Base-by-base conservation (phyloP, 2,888 invertebrate genomes). In the Platynereis dumerilii region DNA sequence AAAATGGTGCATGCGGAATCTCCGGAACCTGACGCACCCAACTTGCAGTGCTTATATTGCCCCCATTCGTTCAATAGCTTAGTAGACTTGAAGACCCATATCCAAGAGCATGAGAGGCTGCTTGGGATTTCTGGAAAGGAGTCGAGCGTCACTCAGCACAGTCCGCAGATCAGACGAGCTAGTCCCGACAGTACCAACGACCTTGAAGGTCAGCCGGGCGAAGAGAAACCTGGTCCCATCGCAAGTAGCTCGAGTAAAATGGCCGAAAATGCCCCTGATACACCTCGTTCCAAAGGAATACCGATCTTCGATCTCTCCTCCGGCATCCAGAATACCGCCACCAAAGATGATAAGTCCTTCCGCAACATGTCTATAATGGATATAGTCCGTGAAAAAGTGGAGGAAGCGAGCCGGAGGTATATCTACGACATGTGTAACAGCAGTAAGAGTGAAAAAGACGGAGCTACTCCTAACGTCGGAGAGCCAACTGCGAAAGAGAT, bases 121-220 rank as follows among this genome's bases (percentile, higher is more conserved):
- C 61, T 52, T 2, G 55, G 39, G 12, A 20, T 61, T 34, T 27
- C 54, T 29, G 53, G 54, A 39, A 39, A 22, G 15, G 34, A 39
- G 22, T 53, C 61, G 2, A 52, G 54, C n/a, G 12, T 42, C 12
- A 12, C 39, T 20, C 39, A 29, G 3, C 55, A 39, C 20, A 28
- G 54, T 5, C 39, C 54, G 17, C 22, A 15, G 5, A 54, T 61
- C 10, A 20, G 54, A 3, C 28, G 61, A 55, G 61, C 61, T 7
- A 61, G 61, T 26, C 61, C 61, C 10, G 61, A 61, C 61, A 61
- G 61, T 20, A 61, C 61, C 1, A 61, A 54, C 54, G 61, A 53
- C 34, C n/a, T 54, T 12, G 53, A 60, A 2, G 15, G 20, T n/a
- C 27, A 52, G 15, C 2, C 39, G 24, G 59, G 22, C 2, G 29